Evolutionary conservation across 2,113 vertebrate genomes (phyloP).

Genomic region (Brachyhypopomus occidentalis): DNA sequence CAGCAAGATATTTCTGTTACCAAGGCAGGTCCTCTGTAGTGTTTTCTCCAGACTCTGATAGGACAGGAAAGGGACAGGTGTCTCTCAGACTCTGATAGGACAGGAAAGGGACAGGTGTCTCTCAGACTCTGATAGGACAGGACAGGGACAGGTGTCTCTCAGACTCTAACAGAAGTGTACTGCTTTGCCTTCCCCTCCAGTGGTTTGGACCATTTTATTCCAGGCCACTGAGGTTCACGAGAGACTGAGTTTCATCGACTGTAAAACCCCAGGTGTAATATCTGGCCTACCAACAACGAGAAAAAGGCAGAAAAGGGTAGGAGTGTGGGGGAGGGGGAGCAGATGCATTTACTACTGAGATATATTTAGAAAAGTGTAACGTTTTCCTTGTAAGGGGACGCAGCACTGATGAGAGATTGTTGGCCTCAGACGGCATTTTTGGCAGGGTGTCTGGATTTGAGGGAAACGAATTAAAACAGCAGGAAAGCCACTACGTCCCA

Average conservation of each 20-base stretch:
- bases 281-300: not conserved
- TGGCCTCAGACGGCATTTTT: constrained; percentile 58
- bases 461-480: constrained; percentile 25
- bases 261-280: constrained; percentile 36
- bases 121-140: not conserved
- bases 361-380: constrained; percentile 66
- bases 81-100: not conserved
- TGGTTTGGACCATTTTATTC: not conserved
- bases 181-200: not conserved
- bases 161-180: not conserved
- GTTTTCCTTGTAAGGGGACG: constrained; percentile 66
- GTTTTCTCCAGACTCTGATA: not conserved
- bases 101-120: not conserved
- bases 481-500: constrained; percentile 8
- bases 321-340: too few species aligned
- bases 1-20: not conserved
- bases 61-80: not conserved
- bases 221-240: not conserved
- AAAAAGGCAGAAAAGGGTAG: not conserved
- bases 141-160: not conserved
- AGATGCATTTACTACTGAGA: constrained; percentile 49
- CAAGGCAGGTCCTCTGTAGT: not conserved
- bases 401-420: constrained; percentile 39
- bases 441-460: constrained; percentile 45
- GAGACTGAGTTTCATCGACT: not conserved